Evolutionary conservation across 2,797 vertebrate genomes (phyloP), one percentile per base, ranked within the genome.

Genomic region (Amphiprion clarkii): DNA sequence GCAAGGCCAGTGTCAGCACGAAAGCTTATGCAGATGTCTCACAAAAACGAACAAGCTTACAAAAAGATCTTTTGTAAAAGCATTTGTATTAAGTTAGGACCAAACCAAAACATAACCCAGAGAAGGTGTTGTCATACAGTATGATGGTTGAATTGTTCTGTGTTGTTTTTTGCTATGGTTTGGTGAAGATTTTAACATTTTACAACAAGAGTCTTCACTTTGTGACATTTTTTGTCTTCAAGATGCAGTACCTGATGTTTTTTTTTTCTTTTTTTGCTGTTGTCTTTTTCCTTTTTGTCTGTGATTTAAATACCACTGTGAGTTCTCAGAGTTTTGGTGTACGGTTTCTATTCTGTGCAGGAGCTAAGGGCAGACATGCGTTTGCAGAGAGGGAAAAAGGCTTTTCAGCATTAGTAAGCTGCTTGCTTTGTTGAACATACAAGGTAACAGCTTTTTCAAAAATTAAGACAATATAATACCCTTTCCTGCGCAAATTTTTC

Each of bases 81-180:
- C 10, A 46, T 86, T 72, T 44, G 77, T 83, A 64, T 83, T 62
- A 7, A 57, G 75, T 86, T 88, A 71, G 67, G 84, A 83, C 80
- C 72, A 66, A 89, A 79, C 74, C 75, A 76, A 90, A 91, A 73
- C 62, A 67, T 48, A 77, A 74, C 44, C 57, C 84, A 74, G 77
- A 83, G 67, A 79, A 67, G 66, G 42, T 69, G 70, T 83, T 52
- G 80, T 90, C 81, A 80, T 31, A 67, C 66, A 70, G 74, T 86
- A 62, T 7, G 70, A 81, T 86, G 78, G 76, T 84, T 88, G 21
- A 71, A 76, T 67, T 84, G 91, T 90, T 89, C 60, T 54, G 84
- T 90, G 88, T 89, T 83, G 86, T 88, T 91, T 91, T 88, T 88
- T 53, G 86, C 64, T 81, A 80, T 88, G 78, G 77, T 87, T 92